Base-by-base conservation (phyloP, 2,888 invertebrate species). In the Apodemia mormo region DNA sequence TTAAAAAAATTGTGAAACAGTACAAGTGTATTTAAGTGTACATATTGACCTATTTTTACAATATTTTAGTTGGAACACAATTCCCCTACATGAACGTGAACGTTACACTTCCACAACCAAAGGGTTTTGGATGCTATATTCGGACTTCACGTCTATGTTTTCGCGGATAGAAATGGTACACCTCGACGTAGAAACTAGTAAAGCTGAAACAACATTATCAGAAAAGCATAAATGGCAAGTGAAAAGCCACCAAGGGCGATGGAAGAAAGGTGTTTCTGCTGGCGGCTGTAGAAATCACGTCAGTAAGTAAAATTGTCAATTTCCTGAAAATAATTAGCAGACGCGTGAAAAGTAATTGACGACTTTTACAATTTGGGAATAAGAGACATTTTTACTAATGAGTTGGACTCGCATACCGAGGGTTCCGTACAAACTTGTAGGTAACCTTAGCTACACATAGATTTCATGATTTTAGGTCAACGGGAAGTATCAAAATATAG, bases 281-380 rank as follows among this genome's bases (percentile, higher is more conserved):
- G 98, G 98, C 3, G 98, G 98, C 52, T 98, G 98, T 85, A 94
- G 97, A 77, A 98, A 98, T 87, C 96, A 97, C 85, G 96, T 95
- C 82, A 95, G 96, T 96, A 80, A 86, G 89, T 86, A 78, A 40
- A 40, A 8, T 1, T 40, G 8, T 7, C 0, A 7, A 40, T 7
- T 40, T 40, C 2, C 7, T 40, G 5, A 37, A 37, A 37, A 37
- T 37, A 37, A 37, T 37, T 4, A 3, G 37, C 37, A 37, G 37
- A 37, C 37, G 5, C 37, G 37, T 37, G 5, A 37, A 37, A 37
- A 37, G 37, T 37, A 37, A 37, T 4, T 37, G 37, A 33, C 4
- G 33, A 4, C 37, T 4, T 37, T 37, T 37, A 37, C 37, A 37
- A 37, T 37, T 37, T 37, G 37, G 4, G 37, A 37, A 37, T 37